phyloP scores from a whole-genome alignment of 1,140 invertebrate genomes.

The roundworm (Caenorhabditis elegans) region WBcel235 BX284604.4:9793501-9794000 shows the following conservation, averaged over 20 bases:
- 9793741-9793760: slow-evolving; percentile 37
- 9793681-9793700: neutral
- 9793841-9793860: too few relatives aligned
- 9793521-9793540: neutral
- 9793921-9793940: slow-evolving; percentile 32
- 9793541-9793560: neutral
- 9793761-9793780: slow-evolving; percentile 37
- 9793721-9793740: slow-evolving; percentile 39
- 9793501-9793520: slow-evolving; percentile 6
- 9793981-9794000: slow-evolving; percentile 38
- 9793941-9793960: neutral
- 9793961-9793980: slow-evolving; percentile 23
- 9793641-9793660: neutral
- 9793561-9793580: slow-evolving; percentile 35
- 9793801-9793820: neutral
- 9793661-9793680: neutral
- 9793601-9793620: slow-evolving; percentile 3
- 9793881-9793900: too few relatives aligned
- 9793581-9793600: neutral
- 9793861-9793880: too few relatives aligned
- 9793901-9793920: neutral
- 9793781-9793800: neutral
- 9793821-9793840: too few relatives aligned
- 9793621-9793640: slow-evolving; percentile 1
- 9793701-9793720: slow-evolving; percentile 1